phyloP scores from a whole-genome alignment of 2,113 vertebrate genomes.

The Zosterops hypoxanthus region DNA sequence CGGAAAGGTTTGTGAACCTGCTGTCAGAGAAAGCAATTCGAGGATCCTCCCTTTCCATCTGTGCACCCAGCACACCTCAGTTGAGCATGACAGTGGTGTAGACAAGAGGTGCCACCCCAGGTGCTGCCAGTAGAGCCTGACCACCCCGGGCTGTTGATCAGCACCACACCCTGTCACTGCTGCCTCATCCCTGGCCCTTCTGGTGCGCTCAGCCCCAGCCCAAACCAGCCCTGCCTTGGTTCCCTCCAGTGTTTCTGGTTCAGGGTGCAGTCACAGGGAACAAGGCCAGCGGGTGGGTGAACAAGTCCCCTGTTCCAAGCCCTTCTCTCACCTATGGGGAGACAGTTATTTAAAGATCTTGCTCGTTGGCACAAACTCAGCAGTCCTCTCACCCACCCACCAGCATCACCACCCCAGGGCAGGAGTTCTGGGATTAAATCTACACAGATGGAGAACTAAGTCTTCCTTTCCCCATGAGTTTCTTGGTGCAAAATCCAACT shows the following conservation, averaged over 20 bases:
- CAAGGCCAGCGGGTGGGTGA: not conserved
- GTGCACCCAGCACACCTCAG: not conserved
- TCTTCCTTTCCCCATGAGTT: not conserved
- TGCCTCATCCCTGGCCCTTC: not conserved
- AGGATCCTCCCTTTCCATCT: too few relatives aligned
- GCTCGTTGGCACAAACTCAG: not conserved
- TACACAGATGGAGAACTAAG: not conserved
- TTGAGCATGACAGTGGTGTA: accelerated
- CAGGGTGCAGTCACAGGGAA: not conserved
- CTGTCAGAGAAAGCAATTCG: not conserved
- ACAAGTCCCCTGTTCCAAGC: not conserved
- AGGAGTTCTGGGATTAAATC: not conserved
- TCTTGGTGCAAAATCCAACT: not conserved
- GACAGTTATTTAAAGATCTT: not conserved
- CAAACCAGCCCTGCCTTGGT: not conserved
- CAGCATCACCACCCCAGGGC: not conserved
- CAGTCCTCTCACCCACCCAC: accelerated
- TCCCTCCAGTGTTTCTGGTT: not conserved
- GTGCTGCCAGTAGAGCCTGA: not conserved
- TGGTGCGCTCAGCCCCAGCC: not conserved
- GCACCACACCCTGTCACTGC: accelerated
- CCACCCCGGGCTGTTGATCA: accelerated
- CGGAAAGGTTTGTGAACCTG: not conserved
- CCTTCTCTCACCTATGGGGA: not conserved
- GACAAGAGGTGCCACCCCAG: not conserved